A percentile compares a stretch with the other conserved stretches of the same genome.
Conservation (phyloP, 2,113 vertebrate genomes). For the Probosciger aterrimus region DNA sequence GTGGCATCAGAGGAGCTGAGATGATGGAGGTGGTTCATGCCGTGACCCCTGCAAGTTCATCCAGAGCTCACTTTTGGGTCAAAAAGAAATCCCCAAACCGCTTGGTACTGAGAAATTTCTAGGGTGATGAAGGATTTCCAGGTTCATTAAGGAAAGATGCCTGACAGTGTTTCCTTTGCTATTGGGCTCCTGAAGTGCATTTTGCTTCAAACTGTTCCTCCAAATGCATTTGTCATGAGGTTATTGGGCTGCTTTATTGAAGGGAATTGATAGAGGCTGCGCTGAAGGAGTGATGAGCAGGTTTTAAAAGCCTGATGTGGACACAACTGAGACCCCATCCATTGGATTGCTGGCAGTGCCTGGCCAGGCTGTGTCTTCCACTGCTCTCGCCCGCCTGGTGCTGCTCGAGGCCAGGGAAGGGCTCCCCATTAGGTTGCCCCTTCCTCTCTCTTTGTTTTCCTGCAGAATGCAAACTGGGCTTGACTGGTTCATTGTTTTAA, state of each 20-base stretch:
- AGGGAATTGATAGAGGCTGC: neutral
- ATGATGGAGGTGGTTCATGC: neutral
- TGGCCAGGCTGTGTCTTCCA: accelerated
- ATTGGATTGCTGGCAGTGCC: neutral
- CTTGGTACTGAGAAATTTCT: neutral
- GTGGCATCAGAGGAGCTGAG: neutral
- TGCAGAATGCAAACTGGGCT: neutral
- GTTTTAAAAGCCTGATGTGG: neutral
- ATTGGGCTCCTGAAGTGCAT: neutral
- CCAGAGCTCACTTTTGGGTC: neutral
- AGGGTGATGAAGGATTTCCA: neutral
- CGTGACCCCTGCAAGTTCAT: neutral
- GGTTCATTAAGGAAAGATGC: neutral
- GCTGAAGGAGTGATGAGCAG: neutral
- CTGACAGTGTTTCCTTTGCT: neutral
- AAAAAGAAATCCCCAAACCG: neutral
- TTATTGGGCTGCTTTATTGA: neutral
- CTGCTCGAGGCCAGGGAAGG: neutral
- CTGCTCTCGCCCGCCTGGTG: neutral
- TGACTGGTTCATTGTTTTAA: neutral
- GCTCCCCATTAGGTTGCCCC: accelerated
- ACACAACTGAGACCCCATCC: neutral
- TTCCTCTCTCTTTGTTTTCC: neutral
- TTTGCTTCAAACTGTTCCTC: neutral
- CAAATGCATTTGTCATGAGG: neutral